Base-by-base conservation (phyloP, 2,797 vertebrate species). In the Tauraco hartlaubi region DNA sequence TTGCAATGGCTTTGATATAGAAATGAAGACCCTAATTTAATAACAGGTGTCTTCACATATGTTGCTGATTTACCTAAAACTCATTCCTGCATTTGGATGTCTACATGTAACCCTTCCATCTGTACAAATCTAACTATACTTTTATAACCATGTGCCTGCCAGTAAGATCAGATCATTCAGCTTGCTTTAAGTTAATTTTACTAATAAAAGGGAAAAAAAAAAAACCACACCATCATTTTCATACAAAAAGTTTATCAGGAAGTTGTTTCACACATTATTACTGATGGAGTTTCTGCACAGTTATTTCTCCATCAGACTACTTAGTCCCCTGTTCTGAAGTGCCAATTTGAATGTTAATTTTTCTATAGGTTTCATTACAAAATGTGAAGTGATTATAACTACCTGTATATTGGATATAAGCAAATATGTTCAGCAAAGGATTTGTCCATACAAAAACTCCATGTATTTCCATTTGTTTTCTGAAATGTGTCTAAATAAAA, bases 191-290 rank as follows among this genome's bases (percentile, higher is more conserved):
- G 11, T 43, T 43, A n/a, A 59, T 67, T 66, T 87, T 63, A 39
- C 4, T 43, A 72, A 46, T 23, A 25, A 72, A 67, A 37, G 2
- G 7, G 1, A 2, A 19, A 43, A 44, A 69, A 37, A 28, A 5
- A 1, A 0, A n/a, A 2, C 3, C 0, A 2, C 3, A 0, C 7
- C 25, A 14, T 9, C 2, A 25, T 19, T 77, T 81, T 79, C 41
- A n/a, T 31, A 68, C 16, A 43, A 51, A 49, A 61, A 8, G 6
- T 72, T 58, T 68, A 35, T n/a, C 28, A 56, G 31, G 9, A 75
- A 44, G 5, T 48, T 63, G 9, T 58, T 85, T 74, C 56, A 64
- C 15, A 15, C 5, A 5, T 15, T 43, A 7, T 61, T 66, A 5
- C 31, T 48, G 5, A 5, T 77, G n/a, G 13, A 46, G 23, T 20